Conservation (phyloP, 2,113 vertebrate genomes). For the Phaethon lepturus region DNA sequence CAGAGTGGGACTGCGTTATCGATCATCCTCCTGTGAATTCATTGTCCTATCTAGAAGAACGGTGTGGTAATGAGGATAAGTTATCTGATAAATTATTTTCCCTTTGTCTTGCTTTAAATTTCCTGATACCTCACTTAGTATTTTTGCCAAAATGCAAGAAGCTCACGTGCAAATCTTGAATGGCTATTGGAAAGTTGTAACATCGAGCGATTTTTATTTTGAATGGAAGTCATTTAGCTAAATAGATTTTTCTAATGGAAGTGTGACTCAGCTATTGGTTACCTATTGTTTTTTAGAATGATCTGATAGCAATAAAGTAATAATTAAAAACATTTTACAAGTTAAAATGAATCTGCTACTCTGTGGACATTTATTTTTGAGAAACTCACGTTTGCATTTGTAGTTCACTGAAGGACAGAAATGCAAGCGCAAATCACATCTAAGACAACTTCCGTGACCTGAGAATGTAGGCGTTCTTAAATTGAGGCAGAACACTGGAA, state of each 20-base stretch:
- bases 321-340: neutral
- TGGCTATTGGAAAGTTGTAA: conserved; percentile 19
- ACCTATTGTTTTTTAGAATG: neutral
- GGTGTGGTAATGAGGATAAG: conserved; percentile 51
- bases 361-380: neutral
- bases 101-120: conserved; percentile 43
- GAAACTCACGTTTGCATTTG: neutral
- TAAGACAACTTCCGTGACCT: neutral
- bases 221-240: neutral
- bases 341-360: neutral
- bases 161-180: neutral
- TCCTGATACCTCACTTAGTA: neutral
- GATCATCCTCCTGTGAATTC: conserved; percentile 48
- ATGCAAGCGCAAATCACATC: neutral
- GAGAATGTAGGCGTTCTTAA: neutral
- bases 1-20: conserved; percentile 41
- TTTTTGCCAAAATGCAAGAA: conserved; percentile 6
- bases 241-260: neutral
- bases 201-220: neutral
- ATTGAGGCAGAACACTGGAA: neutral
- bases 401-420: neutral
- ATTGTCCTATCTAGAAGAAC: conserved; percentile 45
- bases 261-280: neutral
- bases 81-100: conserved; percentile 15
- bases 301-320: neutral